These are phyloP conservation scores for Heliconius cydno DNA, from an alignment of 2,888 invertebrate species.

Conservation along the genomic window DNA sequence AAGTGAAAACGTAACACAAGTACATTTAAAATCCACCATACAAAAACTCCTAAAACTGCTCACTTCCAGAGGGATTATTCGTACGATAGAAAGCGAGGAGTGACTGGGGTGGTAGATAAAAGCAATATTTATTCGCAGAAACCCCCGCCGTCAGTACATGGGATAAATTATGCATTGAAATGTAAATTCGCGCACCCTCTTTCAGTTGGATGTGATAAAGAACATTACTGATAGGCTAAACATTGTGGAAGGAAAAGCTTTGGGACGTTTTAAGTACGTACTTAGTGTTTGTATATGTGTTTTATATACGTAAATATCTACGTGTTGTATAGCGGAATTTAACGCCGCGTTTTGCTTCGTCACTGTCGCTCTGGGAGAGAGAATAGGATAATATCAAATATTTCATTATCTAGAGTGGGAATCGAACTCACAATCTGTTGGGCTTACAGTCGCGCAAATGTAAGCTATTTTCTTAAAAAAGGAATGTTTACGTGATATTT, in stretches of 20 bases:
- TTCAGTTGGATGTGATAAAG: conserved; percentile 44
- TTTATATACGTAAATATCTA: too few species aligned
- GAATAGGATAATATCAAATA: too few species aligned
- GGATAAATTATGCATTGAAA: conserved; percentile 81
- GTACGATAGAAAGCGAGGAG: conserved; percentile 71
- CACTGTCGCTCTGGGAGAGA: too few species aligned
- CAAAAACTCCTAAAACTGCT: conserved; percentile 53
- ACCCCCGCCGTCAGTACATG: conserved; percentile 58
- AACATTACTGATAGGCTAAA: conserved; percentile 36
- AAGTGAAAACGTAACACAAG: conserved; percentile 9
- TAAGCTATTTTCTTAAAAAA: not conserved
- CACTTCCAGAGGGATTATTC: conserved; percentile 74
- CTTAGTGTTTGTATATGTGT: not conserved
- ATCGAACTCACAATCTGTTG: not conserved
- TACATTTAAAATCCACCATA: not conserved
- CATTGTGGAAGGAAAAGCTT: conserved; percentile 18
- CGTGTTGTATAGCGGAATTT: not conserved
- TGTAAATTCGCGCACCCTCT: conserved; percentile 66
- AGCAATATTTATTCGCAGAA: conserved; percentile 68
- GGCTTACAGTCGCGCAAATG: not conserved
- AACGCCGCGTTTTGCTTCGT: too few species aligned
- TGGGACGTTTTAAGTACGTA: not conserved
- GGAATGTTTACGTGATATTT: too few species aligned
- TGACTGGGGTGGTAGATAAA: conserved; percentile 73
- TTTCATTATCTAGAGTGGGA: not conserved